These are phyloP conservation scores for Psittacula echo DNA, from an alignment of 2,797 vertebrate species.

Conservation along the genomic window DNA sequence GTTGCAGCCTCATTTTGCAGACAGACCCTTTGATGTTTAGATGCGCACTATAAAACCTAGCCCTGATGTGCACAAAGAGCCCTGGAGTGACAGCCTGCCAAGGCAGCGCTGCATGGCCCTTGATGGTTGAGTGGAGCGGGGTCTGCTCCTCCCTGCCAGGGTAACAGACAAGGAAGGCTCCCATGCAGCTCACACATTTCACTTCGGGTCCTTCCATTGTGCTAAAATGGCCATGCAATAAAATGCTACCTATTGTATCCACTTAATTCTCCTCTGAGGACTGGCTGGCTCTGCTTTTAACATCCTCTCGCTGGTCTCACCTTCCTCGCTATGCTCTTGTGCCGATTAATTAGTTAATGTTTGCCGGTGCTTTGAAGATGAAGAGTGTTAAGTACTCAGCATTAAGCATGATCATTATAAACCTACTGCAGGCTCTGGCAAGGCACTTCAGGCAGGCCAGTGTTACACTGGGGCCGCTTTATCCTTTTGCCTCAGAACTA, in stretches of 20 bases:
- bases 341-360: background rate
- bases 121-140: rapidly evolving
- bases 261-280: background rate
- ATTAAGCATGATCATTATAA: background rate
- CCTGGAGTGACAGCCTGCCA: background rate
- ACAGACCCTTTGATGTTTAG: background rate
- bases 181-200: background rate
- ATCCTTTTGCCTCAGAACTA: background rate
- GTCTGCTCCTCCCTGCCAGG: background rate
- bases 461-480: background rate
- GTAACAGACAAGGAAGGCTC: no score
- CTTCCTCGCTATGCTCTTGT: background rate
- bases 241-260: background rate
- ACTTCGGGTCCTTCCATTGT: background rate
- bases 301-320: background rate
- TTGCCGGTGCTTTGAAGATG: background rate
- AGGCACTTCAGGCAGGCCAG: background rate
- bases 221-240: background rate
- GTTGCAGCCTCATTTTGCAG: background rate
- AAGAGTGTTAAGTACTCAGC: background rate
- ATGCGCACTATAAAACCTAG: background rate
- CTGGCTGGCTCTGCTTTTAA: background rate
- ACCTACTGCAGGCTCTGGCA: background rate
- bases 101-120: rapidly evolving
- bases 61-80: background rate